These are phyloP conservation scores for Arge pagana DNA, from an alignment of 2,888 invertebrate species.

Conservation along the genomic window DNA sequence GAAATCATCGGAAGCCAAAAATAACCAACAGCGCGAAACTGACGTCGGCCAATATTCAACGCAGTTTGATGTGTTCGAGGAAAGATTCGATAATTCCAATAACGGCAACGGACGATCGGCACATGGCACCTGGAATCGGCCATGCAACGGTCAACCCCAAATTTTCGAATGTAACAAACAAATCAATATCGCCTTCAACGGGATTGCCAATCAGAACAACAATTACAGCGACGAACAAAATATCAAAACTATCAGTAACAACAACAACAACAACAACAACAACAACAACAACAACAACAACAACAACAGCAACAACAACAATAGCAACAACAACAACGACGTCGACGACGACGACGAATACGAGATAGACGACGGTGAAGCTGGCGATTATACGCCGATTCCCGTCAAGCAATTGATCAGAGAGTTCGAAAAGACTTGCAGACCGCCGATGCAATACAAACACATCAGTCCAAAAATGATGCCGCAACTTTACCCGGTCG, in stretches of 20 bases:
- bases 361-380: constrained; percentile 40
- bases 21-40: too few species aligned
- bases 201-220: neutral
- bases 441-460: constrained; percentile 63
- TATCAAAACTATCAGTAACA: neutral
- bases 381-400: constrained; percentile 52
- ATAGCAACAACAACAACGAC: constrained; percentile 28
- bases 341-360: constrained; percentile 56
- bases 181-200: too few species aligned
- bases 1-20: neutral
- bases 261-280: constrained; percentile 38
- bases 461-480: constrained; percentile 54
- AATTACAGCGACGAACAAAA: neutral
- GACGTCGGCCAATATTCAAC: too few species aligned
- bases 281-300: constrained; percentile 37
- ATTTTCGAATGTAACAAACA: too few species aligned
- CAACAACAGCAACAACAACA: constrained; percentile 37
- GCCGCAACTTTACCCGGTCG: constrained; percentile 44
- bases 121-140: too few species aligned
- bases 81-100: too few species aligned
- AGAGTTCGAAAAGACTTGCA: constrained; percentile 67
- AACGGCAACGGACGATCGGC: too few species aligned
- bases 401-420: constrained; percentile 62
- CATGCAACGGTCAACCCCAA: too few species aligned
- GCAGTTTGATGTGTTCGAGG: too few species aligned